Evolutionary conservation across 2,113 vertebrate species (phyloP).

Genomic region (Microcebus jonahi): DNA sequence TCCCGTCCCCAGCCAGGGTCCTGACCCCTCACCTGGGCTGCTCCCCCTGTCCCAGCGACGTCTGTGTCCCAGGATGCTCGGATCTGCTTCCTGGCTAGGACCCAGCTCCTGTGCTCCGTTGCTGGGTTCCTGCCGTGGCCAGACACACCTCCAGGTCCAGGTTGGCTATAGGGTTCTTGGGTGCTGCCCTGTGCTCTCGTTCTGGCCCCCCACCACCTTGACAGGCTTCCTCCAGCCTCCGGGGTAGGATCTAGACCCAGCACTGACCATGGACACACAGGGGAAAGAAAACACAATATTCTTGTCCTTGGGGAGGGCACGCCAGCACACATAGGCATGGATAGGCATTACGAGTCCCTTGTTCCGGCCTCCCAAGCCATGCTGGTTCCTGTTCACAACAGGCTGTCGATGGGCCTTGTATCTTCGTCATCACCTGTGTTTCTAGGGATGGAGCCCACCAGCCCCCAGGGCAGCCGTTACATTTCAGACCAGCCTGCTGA

Average conservation of each 20-base stretch:
- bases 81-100: not conserved
- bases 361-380: not conserved
- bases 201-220: not conserved
- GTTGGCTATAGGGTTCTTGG: not conserved
- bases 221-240: not conserved
- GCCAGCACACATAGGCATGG: accelerated
- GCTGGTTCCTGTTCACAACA: not conserved
- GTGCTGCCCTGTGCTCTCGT: not conserved
- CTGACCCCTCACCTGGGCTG: not conserved
- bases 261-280: not conserved
- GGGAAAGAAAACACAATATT: not conserved
- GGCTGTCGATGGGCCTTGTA: not conserved
- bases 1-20: not conserved
- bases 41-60: no score
- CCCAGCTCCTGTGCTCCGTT: not conserved
- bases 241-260: not conserved
- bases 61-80: accelerated
- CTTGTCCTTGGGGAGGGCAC: no score
- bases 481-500: not conserved
- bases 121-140: not conserved
- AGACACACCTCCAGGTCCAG: not conserved
- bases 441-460: accelerated
- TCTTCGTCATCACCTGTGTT: accelerated
- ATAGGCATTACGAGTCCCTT: not conserved
- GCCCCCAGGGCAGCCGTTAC: not conserved